A percentile compares a stretch with the other conserved stretches of the same genome.
phyloP scores from a whole-genome alignment of 2,797 vertebrate species.

The Thunnus albacares region DNA sequence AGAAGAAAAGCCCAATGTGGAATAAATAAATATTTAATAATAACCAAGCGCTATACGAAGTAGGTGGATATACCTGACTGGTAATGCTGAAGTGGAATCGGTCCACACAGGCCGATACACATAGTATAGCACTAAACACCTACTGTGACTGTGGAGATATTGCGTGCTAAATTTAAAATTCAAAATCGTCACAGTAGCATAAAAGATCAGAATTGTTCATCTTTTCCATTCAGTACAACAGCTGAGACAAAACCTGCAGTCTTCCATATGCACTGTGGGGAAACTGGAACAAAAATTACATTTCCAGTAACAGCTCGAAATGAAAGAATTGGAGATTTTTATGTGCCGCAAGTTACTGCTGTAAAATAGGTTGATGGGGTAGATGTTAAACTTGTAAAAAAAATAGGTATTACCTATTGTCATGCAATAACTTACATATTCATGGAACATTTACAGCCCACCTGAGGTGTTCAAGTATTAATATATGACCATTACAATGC shows the following conservation, averaged over 20 bases:
- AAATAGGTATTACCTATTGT: background rate
- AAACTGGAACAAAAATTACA: conserved; percentile 7
- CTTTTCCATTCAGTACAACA: conserved; percentile 24
- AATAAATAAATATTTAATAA: conserved; percentile 57
- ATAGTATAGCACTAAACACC: background rate
- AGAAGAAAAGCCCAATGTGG: conserved; percentile 13
- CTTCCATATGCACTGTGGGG: background rate
- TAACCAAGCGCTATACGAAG: conserved; percentile 14
- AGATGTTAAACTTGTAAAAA: background rate
- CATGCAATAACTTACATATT: background rate
- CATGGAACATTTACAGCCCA: conserved; percentile 6
- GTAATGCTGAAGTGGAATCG: conserved; percentile 28
- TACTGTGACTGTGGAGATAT: background rate
- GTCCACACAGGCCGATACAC: background rate
- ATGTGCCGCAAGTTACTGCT: background rate
- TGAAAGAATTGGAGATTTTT: conserved; percentile 21
- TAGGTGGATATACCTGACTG: background rate
- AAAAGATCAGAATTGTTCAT: background rate
- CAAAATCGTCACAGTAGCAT: background rate
- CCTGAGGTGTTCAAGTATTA: conserved; percentile 11
- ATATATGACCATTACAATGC: background rate
- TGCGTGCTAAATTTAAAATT: conserved; percentile 25
- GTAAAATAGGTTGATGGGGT: background rate
- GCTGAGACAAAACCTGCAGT: conserved; percentile 32
- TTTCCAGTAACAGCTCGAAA: conserved; percentile 11